Evolutionary conservation across 2,888 invertebrate genomes (phyloP).

Genomic region (Platerodrilus igneus): DNA sequence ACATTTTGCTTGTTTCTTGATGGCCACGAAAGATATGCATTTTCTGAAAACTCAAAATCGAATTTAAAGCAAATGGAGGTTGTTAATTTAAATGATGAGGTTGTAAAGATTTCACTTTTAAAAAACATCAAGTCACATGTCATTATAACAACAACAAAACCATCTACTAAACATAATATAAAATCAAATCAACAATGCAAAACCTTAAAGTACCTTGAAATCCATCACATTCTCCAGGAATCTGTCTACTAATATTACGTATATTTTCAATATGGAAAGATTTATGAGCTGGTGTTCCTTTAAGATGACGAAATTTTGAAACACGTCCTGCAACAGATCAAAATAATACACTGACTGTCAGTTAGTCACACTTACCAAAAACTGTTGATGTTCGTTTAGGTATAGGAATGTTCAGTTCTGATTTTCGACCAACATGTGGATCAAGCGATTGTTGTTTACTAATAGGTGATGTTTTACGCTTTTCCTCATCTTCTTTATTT

Average conservation of each 20-base stretch:
- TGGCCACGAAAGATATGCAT: too few relatives aligned
- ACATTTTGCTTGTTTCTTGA: too few relatives aligned
- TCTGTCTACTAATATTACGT: slow-evolving; percentile 82
- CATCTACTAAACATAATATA: slow-evolving; percentile 15
- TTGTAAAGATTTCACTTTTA: too few relatives aligned
- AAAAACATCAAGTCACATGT: too few relatives aligned
- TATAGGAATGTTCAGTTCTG: slow-evolving; percentile 52
- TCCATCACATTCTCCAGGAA: slow-evolving; percentile 91
- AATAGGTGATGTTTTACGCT: slow-evolving; percentile 48
- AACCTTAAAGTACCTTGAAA: slow-evolving; percentile 74
- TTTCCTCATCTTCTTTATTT: slow-evolving; percentile 50
- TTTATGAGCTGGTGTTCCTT: slow-evolving; percentile 86
- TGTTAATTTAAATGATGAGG: too few relatives aligned
- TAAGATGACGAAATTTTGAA: slow-evolving; percentile 89
- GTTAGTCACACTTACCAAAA: slow-evolving; percentile 58
- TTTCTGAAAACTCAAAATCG: too few relatives aligned
- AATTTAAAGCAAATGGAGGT: too few relatives aligned
- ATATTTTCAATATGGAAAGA: slow-evolving; percentile 89
- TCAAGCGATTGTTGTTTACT: slow-evolving; percentile 52
- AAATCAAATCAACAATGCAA: too few relatives aligned
- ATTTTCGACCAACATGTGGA: slow-evolving; percentile 44
- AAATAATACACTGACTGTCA: neutral
- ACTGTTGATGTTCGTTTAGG: slow-evolving; percentile 83
- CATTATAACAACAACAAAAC: too few relatives aligned
- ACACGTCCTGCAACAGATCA: slow-evolving; percentile 60